Conservation (phyloP, 2,113 vertebrate genomes). For the Verasper variegatus region DNA sequence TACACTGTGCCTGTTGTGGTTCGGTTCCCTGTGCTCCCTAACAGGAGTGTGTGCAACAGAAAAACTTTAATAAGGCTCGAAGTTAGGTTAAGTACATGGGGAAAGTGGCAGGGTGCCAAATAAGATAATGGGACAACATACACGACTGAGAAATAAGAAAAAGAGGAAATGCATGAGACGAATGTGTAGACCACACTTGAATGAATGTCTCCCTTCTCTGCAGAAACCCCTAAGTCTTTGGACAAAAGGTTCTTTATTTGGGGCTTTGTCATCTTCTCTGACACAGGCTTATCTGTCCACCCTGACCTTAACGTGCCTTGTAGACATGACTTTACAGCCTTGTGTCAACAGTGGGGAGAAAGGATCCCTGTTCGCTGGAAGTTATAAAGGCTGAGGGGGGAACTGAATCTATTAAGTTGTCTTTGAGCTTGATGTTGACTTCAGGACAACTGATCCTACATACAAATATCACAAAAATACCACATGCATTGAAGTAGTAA, state of each 20-base stretch:
- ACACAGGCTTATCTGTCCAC: constrained; percentile 73
- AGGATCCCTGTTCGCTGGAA: constrained; percentile 38
- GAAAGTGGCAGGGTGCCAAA: constrained; percentile 15
- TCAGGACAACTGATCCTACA: neutral
- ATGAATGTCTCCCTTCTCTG: constrained; percentile 30
- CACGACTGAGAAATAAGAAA: constrained; percentile 24
- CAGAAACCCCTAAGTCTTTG: constrained; percentile 16
- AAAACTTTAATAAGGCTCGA: constrained; percentile 30
- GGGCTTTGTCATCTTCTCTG: constrained; percentile 63
- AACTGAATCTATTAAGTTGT: constrained; percentile 10
- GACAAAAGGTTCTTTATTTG: constrained; percentile 77
- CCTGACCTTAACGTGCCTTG: constrained; percentile 74
- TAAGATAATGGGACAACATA: constrained; percentile 13
- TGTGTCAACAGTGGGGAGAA: constrained; percentile 72
- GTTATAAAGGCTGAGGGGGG: constrained; percentile 1
- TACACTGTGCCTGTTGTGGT: constrained; percentile 23
- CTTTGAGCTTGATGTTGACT: constrained; percentile 13
- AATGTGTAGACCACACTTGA: constrained; percentile 29
- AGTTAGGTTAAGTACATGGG: constrained; percentile 26
- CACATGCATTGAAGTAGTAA: neutral
- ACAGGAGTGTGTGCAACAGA: constrained; percentile 11
- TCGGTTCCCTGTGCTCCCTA: neutral
- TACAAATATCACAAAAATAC: constrained; percentile 4
- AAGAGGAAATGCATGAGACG: constrained; percentile 17
- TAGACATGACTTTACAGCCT: constrained; percentile 75